These are phyloP conservation scores for Orchestes rusci DNA, from an alignment of 2,888 invertebrate genomes.

Conservation along the genomic window DNA sequence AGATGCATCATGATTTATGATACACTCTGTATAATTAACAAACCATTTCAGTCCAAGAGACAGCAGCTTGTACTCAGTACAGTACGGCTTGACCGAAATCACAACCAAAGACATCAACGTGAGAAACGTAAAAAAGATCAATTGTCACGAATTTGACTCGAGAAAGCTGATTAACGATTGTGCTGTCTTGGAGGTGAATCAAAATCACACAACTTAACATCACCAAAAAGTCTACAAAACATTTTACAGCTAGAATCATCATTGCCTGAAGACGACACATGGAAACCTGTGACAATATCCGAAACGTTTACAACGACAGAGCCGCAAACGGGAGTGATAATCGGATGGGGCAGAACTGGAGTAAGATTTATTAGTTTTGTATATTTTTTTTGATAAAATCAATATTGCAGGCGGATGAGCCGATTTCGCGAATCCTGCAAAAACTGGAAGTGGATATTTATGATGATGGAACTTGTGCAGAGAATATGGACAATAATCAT, in stretches of 20 bases:
- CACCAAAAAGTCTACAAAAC: not conserved
- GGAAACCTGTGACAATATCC: constrained; percentile 27
- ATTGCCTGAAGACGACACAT: constrained; percentile 27
- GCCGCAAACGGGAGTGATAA: constrained; percentile 27
- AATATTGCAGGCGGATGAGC: constrained; percentile 25
- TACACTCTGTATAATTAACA: no score
- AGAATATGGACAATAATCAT: constrained; percentile 22
- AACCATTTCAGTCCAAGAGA: constrained; percentile 27
- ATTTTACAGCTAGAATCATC: constrained; percentile 24
- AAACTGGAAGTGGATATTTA: constrained; percentile 30
- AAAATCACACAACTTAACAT: not conserved
- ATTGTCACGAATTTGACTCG: constrained; percentile 27
- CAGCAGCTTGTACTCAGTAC: constrained; percentile 26
- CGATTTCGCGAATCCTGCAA: constrained; percentile 27
- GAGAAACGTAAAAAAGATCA: constrained; percentile 26
- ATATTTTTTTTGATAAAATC: constrained; percentile 1
- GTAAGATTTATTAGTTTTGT: constrained; percentile 21
- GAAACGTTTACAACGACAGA: constrained; percentile 22
- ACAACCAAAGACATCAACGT: constrained; percentile 24
- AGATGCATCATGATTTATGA: no score
- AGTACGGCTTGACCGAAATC: constrained; percentile 28
- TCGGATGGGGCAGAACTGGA: constrained; percentile 30
- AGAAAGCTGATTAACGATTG: constrained; percentile 28
- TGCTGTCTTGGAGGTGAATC: constrained; percentile 28
- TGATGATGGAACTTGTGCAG: constrained; percentile 28